phyloP scores from a whole-genome alignment of 2,797 vertebrate genomes.

The Tokudaia tokunoshimensis region DNA sequence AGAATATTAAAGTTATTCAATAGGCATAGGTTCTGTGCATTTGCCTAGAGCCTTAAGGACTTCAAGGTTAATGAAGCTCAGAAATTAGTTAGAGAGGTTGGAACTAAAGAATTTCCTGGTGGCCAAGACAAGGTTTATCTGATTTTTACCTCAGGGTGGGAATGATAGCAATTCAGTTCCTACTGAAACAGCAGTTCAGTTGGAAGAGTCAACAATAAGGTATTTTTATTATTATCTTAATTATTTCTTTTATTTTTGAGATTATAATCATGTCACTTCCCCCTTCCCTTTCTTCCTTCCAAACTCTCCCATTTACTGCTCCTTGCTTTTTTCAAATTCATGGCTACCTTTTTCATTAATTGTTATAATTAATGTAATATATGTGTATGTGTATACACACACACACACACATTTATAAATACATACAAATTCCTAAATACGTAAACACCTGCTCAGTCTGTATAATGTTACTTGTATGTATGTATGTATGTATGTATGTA shows the following conservation, averaged over 20 bases:
- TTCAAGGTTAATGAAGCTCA: slow-evolving; percentile 72
- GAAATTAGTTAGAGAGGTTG: slow-evolving; percentile 82
- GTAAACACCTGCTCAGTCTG: neutral
- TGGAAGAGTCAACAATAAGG: slow-evolving; percentile 55
- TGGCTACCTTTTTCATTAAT: neutral
- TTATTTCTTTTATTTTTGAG: neutral
- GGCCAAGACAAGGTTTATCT: slow-evolving; percentile 77
- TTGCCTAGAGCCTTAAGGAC: slow-evolving; percentile 64
- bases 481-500: neutral
- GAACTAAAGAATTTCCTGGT: slow-evolving; percentile 72
- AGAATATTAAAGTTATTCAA: slow-evolving; percentile 68
- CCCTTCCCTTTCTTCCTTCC: neutral
- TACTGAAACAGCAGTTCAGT: neutral
- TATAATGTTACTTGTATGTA: neutral
- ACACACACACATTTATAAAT: neutral
- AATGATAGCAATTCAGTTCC: slow-evolving; percentile 42
- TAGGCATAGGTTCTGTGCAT: neutral
- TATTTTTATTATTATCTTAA: neutral
- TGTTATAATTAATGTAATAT: neutral
- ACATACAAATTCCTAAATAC: neutral
- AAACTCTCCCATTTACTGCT: neutral
- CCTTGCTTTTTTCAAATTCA: neutral
- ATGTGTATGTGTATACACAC: too few relatives aligned
- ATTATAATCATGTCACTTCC: neutral
- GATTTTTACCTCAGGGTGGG: slow-evolving; percentile 47